These are phyloP conservation scores for Phytoseiulus persimilis DNA, from an alignment of 2,888 invertebrate genomes.

Conservation along the genomic window DNA sequence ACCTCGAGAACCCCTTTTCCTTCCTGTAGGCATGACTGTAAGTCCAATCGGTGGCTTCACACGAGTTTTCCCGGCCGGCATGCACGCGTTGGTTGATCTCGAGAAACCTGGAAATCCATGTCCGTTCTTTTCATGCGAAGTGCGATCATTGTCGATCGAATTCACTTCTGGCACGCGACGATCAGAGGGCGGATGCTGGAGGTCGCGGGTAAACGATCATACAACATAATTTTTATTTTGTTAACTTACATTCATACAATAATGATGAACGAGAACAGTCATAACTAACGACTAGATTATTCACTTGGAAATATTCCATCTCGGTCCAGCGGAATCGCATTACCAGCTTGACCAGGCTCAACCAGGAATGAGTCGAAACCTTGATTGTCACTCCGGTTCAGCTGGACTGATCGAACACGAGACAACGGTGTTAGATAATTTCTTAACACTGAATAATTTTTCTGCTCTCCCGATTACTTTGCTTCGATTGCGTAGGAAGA, in stretches of 20 bases:
- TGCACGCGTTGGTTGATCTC: no score
- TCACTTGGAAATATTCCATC: not conserved
- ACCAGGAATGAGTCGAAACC: not conserved
- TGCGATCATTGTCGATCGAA: no score
- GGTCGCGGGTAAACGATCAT: not conserved
- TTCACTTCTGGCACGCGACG: not conserved
- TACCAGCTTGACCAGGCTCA: not conserved
- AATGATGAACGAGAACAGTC: not conserved
- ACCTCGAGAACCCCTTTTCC: no score
- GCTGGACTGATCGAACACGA: not conserved
- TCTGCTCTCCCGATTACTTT: not conserved
- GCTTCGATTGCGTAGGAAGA: not conserved
- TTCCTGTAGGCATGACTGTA: no score
- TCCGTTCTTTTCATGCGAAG: no score
- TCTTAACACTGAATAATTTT: not conserved
- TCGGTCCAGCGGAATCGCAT: not conserved
- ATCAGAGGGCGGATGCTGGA: not conserved
- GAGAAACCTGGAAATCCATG: no score
- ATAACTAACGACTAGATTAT: slow-evolving; percentile 35
- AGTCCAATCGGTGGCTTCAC: no score
- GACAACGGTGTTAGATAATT: not conserved
- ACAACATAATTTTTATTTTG: slow-evolving; percentile 6
- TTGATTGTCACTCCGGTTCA: not conserved
- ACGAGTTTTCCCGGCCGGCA: no score
- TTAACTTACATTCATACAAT: slow-evolving; percentile 24